Percentiles rank a stretch among this genome's conserved stretches.
These are phyloP conservation scores for Corythornis madagascariensis DNA, from an alignment of 2,113 vertebrate species.

Conservation along the genomic window DNA sequence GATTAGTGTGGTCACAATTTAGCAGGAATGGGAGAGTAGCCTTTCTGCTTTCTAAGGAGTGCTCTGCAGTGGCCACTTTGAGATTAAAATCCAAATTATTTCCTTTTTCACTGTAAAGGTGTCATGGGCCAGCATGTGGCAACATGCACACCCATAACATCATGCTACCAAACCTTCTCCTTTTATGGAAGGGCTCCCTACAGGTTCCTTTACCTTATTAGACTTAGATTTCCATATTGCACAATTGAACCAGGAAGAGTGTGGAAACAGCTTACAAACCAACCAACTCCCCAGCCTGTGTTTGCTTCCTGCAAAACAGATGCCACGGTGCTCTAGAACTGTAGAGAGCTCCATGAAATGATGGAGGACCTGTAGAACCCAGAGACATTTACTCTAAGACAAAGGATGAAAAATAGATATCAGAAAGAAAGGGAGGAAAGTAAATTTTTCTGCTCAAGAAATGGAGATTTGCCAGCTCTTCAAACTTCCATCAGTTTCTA, in stretches of 20 bases:
- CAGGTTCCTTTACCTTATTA: neutral
- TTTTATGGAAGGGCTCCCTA: neutral
- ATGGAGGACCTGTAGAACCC: neutral
- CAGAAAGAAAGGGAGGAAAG: neutral
- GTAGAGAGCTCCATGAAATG: neutral
- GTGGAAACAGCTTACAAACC: neutral
- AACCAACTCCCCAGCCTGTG: neutral
- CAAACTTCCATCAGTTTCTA: neutral
- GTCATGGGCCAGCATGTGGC: neutral
- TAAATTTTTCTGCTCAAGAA: neutral
- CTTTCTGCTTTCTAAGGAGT: neutral
- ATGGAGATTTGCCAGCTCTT: neutral
- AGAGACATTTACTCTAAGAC: neutral
- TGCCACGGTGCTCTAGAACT: neutral
- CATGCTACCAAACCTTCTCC: neutral
- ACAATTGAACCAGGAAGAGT: neutral
- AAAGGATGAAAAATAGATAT: neutral
- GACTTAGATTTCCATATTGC: neutral
- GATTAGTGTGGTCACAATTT: rapidly evolving
- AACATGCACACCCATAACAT: neutral
- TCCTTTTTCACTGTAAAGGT: neutral
- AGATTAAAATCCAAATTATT: neutral
- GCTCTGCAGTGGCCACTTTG: neutral
- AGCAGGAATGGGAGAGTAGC: neutral
- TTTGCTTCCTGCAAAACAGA: neutral